Evolutionary conservation across 1,140 invertebrate species (phyloP).

Genomic region (Drosophila lacteicornis): DNA sequence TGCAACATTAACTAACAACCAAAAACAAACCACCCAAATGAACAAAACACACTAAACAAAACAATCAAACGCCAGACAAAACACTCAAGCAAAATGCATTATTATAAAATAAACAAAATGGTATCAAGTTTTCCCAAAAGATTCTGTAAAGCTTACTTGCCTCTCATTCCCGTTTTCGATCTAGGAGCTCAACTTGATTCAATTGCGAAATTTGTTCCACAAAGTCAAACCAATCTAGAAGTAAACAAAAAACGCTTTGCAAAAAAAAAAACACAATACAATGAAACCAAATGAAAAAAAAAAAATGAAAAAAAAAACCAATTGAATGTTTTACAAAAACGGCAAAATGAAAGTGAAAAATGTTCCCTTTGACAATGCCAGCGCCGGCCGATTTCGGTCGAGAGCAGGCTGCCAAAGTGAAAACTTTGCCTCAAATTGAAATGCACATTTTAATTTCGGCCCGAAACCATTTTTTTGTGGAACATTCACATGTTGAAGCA

Average conservation of each 20-base stretch:
- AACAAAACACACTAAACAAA: slow-evolving; percentile 41
- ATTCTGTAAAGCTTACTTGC: slow-evolving; percentile 85
- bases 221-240: slow-evolving; percentile 66
- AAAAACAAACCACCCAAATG: slow-evolving; percentile 73
- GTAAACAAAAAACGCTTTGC: slow-evolving; percentile 43
- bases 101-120: slow-evolving; percentile 68
- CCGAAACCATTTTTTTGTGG: slow-evolving; percentile 76
- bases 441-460: slow-evolving; percentile 75
- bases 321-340: slow-evolving; percentile 84
- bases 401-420: slow-evolving; percentile 60
- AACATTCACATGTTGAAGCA: slow-evolving; percentile 85
- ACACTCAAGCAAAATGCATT: slow-evolving; percentile 53
- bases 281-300: slow-evolving; percentile 29
- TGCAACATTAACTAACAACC: slow-evolving; percentile 82
- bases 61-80: slow-evolving; percentile 59
- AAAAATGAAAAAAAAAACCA: slow-evolving; percentile 35
- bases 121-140: slow-evolving; percentile 85
- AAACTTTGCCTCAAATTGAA: slow-evolving; percentile 71
- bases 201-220: slow-evolving; percentile 84
- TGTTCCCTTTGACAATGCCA: slow-evolving; percentile 64
- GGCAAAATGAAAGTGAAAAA: slow-evolving; percentile 56
- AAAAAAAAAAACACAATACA: slow-evolving; percentile 29
- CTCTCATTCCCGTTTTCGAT: slow-evolving; percentile 85
- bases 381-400: slow-evolving; percentile 18
- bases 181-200: slow-evolving; percentile 85